phyloP scores from a whole-genome alignment of 2,797 vertebrate species.

The Champsocephalus gunnari region DNA sequence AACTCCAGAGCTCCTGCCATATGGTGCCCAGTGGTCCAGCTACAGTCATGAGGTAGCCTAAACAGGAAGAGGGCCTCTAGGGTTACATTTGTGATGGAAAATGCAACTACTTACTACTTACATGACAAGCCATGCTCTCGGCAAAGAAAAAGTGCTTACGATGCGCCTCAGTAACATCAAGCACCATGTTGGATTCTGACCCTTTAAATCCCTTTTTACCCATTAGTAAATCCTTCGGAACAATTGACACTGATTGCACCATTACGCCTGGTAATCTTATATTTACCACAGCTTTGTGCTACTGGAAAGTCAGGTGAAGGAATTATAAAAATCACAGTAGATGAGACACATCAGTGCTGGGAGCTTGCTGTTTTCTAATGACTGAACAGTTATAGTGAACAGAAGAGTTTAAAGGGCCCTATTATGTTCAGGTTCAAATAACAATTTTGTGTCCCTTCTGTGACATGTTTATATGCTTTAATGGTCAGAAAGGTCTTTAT shows the following conservation, averaged over 20 bases:
- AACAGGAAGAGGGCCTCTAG: conserved; percentile 67
- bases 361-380: conserved; percentile 12
- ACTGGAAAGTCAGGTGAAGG: conserved; percentile 11
- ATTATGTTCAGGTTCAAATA: too few species aligned
- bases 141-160: conserved; percentile 23
- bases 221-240: conserved; percentile 5
- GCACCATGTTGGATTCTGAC: conserved; percentile 17
- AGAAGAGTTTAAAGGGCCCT: neutral
- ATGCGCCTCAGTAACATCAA: conserved; percentile 20
- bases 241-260: neutral
- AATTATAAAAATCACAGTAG: neutral
- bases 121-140: conserved; percentile 41
- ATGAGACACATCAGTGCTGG: neutral
- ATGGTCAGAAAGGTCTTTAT: too few species aligned
- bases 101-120: conserved; percentile 51
- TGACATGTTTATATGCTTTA: too few species aligned
- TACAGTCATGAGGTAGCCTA: conserved; percentile 56
- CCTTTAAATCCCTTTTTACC: conserved; percentile 22
- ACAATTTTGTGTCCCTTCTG: too few species aligned
- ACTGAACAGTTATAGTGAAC: neutral
- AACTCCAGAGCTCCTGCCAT: conserved; percentile 47
- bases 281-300: conserved; percentile 25
- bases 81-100: conserved; percentile 77
- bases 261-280: neutral
- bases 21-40: conserved; percentile 54